Evolutionary conservation across 2,113 vertebrate genomes (phyloP), one percentile per base, ranked within the genome.

Genomic region (Lycocorax pyrrhopterus): DNA sequence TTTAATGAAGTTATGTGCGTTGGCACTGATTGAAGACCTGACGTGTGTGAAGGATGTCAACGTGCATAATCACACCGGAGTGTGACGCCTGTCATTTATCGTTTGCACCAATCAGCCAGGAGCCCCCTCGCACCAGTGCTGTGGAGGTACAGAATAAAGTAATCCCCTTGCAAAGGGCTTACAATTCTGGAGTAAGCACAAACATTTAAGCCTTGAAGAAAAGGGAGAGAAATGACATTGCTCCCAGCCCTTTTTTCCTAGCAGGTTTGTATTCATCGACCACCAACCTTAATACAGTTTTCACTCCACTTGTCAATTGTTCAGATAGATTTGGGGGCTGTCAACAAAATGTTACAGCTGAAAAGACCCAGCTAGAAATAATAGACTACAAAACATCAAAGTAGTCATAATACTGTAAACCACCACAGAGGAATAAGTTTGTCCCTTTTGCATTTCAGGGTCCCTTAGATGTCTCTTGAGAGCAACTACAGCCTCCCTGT

Each of bases 301-400:
- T 96, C 82, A 93, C 56, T 96, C 64, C 60, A 44, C 49, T 92
- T 94, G 90, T 92, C 93, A 93, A 91, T 87, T 88, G 76, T 60
- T 90, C 86, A 92, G 84, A 92, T 23, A 94, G 80, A 96, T 92
- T 83, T 81, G 69, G 93, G 76, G 83, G 22, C 90, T 93, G 88
- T 92, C 92, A 95, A 84, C 74, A 85, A 91, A 90, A 96, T 71
- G 43, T 59, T 93, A 56, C 53, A 49, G 68, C 58, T 87, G 90
- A 92, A 90, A 72, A 75, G 72, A 94, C 68, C 52, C 64, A 53
- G 47, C 26, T 71, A 86, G 90, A 90, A 94, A 88, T 94, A 84
- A 78, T 18, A 93, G 83, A 89, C 75, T 71, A 52, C n/a, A 73
- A 91, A 91, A 74, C 60, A 86, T 68, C 26, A 26, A 80, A 95